Percentiles rank a stretch among this genome's conserved stretches.
These are phyloP conservation scores for Cephus pulcher DNA, from an alignment of 2,888 invertebrate genomes.

Conservation along the genomic window DNA sequence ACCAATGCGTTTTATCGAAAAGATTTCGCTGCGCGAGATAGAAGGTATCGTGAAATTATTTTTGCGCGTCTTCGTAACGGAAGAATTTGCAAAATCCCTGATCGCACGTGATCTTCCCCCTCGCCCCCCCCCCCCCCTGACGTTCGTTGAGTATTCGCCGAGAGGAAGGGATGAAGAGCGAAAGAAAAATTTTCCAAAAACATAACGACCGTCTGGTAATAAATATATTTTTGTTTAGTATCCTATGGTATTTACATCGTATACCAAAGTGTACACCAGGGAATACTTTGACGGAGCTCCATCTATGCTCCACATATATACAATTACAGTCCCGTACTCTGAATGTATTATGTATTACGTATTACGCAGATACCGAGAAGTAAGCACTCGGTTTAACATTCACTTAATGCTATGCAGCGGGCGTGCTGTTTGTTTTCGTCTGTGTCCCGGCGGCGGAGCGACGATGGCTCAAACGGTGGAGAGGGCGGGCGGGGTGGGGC, in stretches of 20 bases:
- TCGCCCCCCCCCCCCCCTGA: no score
- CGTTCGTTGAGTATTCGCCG: background rate
- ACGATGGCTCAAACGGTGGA: no score
- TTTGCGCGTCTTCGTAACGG: background rate
- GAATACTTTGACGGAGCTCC: no score
- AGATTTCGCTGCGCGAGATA: no score
- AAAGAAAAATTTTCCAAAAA: no score
- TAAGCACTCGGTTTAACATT: conserved; percentile 5
- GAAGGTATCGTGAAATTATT: background rate
- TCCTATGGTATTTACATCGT: no score
- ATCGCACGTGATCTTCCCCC: background rate
- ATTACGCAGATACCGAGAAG: background rate
- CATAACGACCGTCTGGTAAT: no score
- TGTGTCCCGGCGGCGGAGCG: background rate
- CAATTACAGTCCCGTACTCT: background rate
- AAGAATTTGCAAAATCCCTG: background rate
- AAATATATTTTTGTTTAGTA: no score
- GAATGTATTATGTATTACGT: background rate
- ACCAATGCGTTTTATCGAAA: no score
- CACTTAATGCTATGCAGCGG: background rate
- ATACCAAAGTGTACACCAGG: no score
- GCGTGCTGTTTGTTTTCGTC: conserved; percentile 16
- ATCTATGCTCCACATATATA: background rate
- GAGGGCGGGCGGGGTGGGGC: background rate
- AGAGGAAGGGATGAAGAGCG: no score